phyloP scores from a whole-genome alignment of 37 sponge, comb jelly and placozoan genomes.

The Axinella damicornis region DNA sequence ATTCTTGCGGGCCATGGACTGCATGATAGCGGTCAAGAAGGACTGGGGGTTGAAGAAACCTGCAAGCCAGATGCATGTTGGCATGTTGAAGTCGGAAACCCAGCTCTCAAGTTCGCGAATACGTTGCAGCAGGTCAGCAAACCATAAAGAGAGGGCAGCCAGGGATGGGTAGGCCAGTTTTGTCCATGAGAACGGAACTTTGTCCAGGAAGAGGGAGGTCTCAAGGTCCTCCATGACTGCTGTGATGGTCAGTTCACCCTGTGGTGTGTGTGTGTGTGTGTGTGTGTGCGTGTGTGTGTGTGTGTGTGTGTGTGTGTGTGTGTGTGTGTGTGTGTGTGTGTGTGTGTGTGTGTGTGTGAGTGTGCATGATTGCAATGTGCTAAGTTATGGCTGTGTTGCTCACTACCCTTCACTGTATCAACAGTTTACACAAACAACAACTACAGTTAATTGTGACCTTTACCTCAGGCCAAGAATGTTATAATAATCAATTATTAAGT shows the following conservation, averaged over 20 bases:
- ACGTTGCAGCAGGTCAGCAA: constrained; percentile 85
- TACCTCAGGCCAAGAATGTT: too few species aligned
- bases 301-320: too few species aligned
- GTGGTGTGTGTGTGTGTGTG: not conserved
- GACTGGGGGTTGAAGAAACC: constrained; percentile 99
- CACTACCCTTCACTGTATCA: too few species aligned
- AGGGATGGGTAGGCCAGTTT: constrained; percentile 97
- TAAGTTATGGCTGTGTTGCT: too few species aligned
- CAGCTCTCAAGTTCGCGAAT: constrained; percentile 97
- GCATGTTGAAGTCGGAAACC: constrained; percentile 97
- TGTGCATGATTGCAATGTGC: too few species aligned
- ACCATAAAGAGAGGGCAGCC: constrained; percentile 85
- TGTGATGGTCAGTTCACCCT: constrained; percentile 99
- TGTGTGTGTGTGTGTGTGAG: too few species aligned
- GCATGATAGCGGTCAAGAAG: constrained; percentile 99
- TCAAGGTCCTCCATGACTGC: constrained; percentile 93
- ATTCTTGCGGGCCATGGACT: constrained; percentile 98
- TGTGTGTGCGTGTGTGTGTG: not conserved
- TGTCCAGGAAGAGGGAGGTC: constrained; percentile 93
- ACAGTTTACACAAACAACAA: too few species aligned
- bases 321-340: too few species aligned
- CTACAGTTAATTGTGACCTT: too few species aligned
- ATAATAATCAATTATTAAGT: too few species aligned
- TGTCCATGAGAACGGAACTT: constrained; percentile 90
- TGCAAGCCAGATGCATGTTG: constrained; percentile 95